These are phyloP conservation scores for Oryzias celebensis DNA, from an alignment of 2,113 vertebrate genomes.

Conservation along the genomic window DNA sequence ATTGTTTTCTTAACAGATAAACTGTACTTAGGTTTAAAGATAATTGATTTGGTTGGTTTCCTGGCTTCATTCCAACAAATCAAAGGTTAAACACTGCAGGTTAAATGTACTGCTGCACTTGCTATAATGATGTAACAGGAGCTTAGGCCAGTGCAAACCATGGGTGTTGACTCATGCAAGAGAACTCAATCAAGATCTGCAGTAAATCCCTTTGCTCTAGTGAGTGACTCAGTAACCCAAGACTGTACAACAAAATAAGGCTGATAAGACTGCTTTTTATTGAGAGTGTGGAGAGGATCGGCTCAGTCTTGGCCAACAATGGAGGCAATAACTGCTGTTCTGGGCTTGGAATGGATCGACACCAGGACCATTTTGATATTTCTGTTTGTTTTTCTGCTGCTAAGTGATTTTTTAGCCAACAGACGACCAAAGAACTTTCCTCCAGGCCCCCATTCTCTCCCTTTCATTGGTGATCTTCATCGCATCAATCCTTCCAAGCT, in stretches of 20 bases:
- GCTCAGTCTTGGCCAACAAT: constrained; percentile 4
- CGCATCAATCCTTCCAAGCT: background rate
- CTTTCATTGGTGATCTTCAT: constrained; percentile 65
- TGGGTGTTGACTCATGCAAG: no score
- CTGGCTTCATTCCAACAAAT: no score
- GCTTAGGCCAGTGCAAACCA: no score
- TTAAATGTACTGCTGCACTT: no score
- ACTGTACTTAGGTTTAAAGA: no score
- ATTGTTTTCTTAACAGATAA: no score
- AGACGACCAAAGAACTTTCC: constrained; percentile 70
- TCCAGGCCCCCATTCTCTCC: constrained; percentile 70
- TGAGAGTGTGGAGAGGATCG: background rate
- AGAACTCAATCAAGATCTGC: background rate
- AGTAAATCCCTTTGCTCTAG: background rate
- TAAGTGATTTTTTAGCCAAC: constrained; percentile 55
- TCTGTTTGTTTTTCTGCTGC: constrained; percentile 63
- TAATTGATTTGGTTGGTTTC: no score
- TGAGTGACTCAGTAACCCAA: background rate
- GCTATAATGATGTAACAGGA: no score
- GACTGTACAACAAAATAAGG: no score
- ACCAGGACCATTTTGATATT: constrained; percentile 61
- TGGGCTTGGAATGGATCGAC: constrained; percentile 43
- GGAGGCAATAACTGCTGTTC: background rate
- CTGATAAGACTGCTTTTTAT: background rate
- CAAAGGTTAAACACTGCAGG: no score